Evolutionary conservation across 64 coral and sea anemone genomes (phyloP).

Genomic region (Acropora tenuis): DNA sequence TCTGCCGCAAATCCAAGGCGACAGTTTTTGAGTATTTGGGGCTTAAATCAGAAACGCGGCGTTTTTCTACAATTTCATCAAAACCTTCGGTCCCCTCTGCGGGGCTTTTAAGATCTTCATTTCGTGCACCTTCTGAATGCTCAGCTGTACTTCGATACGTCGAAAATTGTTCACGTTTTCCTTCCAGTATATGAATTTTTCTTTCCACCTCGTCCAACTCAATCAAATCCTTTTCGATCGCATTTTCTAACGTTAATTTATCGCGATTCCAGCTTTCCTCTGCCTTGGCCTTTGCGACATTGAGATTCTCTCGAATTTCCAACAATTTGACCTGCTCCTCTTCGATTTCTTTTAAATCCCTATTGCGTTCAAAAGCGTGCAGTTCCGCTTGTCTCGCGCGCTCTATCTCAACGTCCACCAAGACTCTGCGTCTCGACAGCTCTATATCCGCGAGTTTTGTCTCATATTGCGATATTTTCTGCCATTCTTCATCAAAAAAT

Average conservation of each 20-base stretch:
- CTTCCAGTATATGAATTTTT: slow-evolving; percentile 65
- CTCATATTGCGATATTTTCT: slow-evolving; percentile 79
- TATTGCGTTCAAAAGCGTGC: slow-evolving; percentile 63
- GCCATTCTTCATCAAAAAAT: slow-evolving; percentile 86
- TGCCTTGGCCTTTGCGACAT: slow-evolving; percentile 11
- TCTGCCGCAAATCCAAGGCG: slow-evolving; percentile 3
- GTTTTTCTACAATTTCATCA: neutral
- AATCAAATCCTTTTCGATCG: slow-evolving; percentile 49
- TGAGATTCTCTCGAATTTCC: slow-evolving; percentile 55
- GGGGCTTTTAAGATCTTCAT: neutral
- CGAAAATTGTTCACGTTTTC: slow-evolving; percentile 59
- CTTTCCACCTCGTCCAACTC: slow-evolving; percentile 75
- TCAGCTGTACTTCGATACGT: neutral
- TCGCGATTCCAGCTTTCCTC: slow-evolving; percentile 43
- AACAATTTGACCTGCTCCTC: slow-evolving; percentile 57
- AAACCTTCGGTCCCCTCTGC: neutral
- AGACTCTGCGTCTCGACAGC: slow-evolving; percentile 56
- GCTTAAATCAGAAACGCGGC: slow-evolving; percentile 1
- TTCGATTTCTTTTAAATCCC: slow-evolving; percentile 75
- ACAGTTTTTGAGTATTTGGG: neutral
- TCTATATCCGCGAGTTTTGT: slow-evolving; percentile 85
- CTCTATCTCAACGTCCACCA: slow-evolving; percentile 70
- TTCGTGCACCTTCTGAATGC: neutral
- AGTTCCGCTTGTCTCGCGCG: slow-evolving; percentile 61
- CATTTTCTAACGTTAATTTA: slow-evolving; percentile 61